Base-by-base conservation (phyloP, 1,140 invertebrate genomes). In the Drosophila pachea region DNA sequence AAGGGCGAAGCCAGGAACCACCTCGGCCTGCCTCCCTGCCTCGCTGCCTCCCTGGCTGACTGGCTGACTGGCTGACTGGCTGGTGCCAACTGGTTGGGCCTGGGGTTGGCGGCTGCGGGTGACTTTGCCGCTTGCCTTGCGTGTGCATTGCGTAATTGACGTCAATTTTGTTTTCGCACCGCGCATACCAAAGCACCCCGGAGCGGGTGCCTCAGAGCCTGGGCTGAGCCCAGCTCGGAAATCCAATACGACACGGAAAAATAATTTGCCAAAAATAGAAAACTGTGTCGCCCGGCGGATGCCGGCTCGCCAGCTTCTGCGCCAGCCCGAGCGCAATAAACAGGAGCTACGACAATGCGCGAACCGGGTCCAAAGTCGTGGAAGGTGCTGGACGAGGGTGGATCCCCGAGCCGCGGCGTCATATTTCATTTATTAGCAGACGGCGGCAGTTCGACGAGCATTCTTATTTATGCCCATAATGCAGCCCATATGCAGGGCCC, bases 81-180 rank as follows among this genome's bases (percentile, higher is more conserved):
- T 83, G 78, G 66, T 73, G 66, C 29, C 59, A 68, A 63, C 56
- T 71, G 68, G 56, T 68, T 55, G 42, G 40, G 8, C 22, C 12
- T 35, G 22, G 32, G 61, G 32, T 32, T 38, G 40, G 54, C 45
- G 40, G 31, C 53, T 56, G 38, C 8, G 53, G 53, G 53, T 32
- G 42, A 43, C 38, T 55, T 55, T 29, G 48, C 48, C 8, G 31
- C 8, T 7, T 38, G 55, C 62, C 56, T 61, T 52, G 73, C 22
- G 22, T 76, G 78, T 83, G 81, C 81, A 86, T 86, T 86, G 79
- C 81, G 81, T 88, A 88, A 88, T 88, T 88, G 87, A 79, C 87
- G 87, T 87, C 87, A 88, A 88, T 88, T 88, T 87, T 78, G 83
- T 88, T 88, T 88, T 88, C 87, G 83, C 87, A 87, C 87, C 77